These are phyloP conservation scores for Drosophila picticornis DNA, from an alignment of 2,888 invertebrate genomes.

Conservation along the genomic window DNA sequence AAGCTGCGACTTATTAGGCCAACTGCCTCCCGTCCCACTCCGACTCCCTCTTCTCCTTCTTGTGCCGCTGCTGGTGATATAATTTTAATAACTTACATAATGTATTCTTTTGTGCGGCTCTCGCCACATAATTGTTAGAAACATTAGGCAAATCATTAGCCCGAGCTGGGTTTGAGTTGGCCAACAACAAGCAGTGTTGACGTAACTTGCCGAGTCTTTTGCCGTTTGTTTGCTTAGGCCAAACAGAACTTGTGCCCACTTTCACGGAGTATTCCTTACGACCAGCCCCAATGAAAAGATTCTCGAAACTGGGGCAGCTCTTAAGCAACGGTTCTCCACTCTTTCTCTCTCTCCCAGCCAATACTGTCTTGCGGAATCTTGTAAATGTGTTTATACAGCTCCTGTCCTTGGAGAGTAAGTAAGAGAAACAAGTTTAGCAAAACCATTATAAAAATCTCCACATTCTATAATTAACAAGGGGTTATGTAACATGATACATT, in stretches of 20 bases:
- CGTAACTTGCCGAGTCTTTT: constrained; percentile 51
- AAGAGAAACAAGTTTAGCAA: constrained; percentile 1
- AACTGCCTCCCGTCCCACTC: background rate
- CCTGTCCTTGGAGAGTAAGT: constrained; percentile 29
- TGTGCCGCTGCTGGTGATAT: constrained; percentile 67
- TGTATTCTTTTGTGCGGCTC: constrained; percentile 73
- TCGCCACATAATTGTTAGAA: constrained; percentile 77
- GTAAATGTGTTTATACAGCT: constrained; percentile 25
- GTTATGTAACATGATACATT: background rate
- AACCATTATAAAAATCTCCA: background rate
- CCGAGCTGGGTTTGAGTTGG: constrained; percentile 15
- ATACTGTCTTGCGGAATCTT: constrained; percentile 10
- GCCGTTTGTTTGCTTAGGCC: constrained; percentile 55
- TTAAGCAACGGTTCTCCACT: constrained; percentile 30
- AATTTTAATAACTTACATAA: constrained; percentile 79
- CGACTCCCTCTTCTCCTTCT: background rate
- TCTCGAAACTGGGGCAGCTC: constrained; percentile 40
- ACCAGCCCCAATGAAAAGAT: constrained; percentile 45
- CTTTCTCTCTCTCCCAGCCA: constrained; percentile 6
- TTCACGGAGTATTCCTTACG: constrained; percentile 49
- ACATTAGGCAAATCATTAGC: constrained; percentile 79
- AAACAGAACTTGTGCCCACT: constrained; percentile 43
- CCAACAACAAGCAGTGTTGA: constrained; percentile 23
- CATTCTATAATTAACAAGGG: background rate
- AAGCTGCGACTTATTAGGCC: constrained; percentile 66